phyloP scores from a whole-genome alignment of 2,113 vertebrate species.

The Phycodurus eques region DNA sequence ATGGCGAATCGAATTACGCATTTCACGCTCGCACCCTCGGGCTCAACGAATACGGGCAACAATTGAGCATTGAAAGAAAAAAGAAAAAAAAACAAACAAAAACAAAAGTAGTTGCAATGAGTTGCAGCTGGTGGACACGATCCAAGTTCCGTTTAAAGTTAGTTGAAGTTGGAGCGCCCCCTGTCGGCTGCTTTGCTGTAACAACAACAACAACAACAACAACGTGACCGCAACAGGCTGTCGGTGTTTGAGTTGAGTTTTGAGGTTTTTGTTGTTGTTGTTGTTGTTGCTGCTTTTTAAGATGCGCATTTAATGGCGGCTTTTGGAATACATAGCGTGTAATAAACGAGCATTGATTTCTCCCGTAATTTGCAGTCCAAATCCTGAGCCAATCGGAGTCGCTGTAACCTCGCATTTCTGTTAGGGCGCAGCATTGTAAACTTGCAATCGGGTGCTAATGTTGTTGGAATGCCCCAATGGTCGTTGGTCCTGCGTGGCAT shows the following conservation, averaged over 20 bases:
- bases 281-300: no score
- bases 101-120: background rate
- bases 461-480: background rate
- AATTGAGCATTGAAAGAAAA: background rate
- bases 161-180: slow-evolving; percentile 42
- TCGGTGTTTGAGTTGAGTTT: no score
- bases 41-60: background rate
- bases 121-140: background rate
- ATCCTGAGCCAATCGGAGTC: no score
- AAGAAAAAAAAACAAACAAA: background rate
- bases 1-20: slow-evolving; percentile 31
- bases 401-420: no score
- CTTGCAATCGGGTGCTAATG: background rate
- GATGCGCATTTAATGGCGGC: background rate
- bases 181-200: slow-evolving; percentile 36
- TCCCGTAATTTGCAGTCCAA: no score
- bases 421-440: no score
- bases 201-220: background rate
- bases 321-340: background rate
- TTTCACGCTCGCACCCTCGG: slow-evolving; percentile 29
- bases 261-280: no score
- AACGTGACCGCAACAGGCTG: background rate
- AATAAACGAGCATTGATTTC: background rate
- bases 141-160: background rate
- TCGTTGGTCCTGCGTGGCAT: slow-evolving; percentile 22